These are phyloP conservation scores for Apoda limacodes DNA, from an alignment of 2,888 invertebrate genomes.

Conservation along the genomic window DNA sequence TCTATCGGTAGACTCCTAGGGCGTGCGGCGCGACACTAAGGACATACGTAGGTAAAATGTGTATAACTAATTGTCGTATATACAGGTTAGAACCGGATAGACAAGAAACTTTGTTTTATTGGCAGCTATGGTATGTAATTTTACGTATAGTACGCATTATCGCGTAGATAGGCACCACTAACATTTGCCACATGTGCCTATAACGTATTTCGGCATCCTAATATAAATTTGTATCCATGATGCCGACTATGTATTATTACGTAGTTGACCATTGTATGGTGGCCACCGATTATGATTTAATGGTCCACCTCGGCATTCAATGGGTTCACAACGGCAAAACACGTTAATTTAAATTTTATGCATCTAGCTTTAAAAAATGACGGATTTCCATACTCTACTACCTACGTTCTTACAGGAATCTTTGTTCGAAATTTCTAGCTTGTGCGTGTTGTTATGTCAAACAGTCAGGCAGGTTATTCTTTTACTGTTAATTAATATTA, in stretches of 20 bases:
- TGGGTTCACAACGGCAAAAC: too few species aligned
- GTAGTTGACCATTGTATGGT: constrained; percentile 8
- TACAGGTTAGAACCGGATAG: constrained; percentile 3
- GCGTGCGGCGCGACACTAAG: constrained; percentile 1
- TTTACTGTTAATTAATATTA: too few species aligned
- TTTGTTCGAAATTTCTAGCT: too few species aligned
- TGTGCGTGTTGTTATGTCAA: too few species aligned
- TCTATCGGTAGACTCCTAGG: background rate
- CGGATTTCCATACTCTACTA: too few species aligned
- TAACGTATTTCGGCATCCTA: background rate
- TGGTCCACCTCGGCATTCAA: background rate
- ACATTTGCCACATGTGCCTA: background rate
- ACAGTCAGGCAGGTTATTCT: too few species aligned
- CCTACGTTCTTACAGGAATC: too few species aligned
- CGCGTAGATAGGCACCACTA: constrained; percentile 1
- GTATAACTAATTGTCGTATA: constrained; percentile 1
- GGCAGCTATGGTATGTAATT: constrained; percentile 1
- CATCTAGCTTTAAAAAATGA: too few species aligned
- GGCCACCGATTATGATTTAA: constrained; percentile 3
- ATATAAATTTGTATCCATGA: constrained; percentile 3
- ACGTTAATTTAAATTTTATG: too few species aligned
- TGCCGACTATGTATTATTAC: constrained; percentile 5
- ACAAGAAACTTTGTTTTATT: constrained; percentile 2
- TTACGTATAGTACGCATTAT: constrained; percentile 1
- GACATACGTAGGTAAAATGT: background rate